Conservation (phyloP, 2,113 vertebrate genomes). For the Candoia aspera region DNA sequence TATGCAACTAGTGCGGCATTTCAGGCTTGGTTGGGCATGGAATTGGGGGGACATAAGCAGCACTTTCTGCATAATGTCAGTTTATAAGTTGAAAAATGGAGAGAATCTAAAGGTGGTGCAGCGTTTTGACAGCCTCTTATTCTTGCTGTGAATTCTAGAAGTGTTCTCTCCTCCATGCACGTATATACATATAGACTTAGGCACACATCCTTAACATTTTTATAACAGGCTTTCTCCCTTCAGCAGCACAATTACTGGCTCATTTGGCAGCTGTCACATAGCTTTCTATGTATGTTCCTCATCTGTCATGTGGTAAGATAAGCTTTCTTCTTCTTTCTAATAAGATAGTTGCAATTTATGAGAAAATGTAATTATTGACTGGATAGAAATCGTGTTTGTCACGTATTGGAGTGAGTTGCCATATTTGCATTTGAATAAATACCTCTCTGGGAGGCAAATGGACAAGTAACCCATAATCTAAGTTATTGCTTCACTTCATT, state of each 20-base stretch:
- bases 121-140: constrained; percentile 6
- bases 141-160: background rate
- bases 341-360: constrained; percentile 27
- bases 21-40: background rate
- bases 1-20: background rate
- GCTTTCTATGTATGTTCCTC: background rate
- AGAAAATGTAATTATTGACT: constrained; percentile 24
- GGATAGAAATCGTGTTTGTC: background rate
- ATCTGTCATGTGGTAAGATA: constrained; percentile 4
- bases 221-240: background rate
- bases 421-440: background rate
- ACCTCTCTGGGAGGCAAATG: background rate
- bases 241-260: background rate
- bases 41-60: constrained; percentile 8
- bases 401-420: background rate
- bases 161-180: background rate
- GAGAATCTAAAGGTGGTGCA: background rate
- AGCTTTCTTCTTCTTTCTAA: constrained; percentile 7
- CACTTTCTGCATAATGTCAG: constrained; percentile 41
- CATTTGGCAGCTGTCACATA: background rate
- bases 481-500: background rate
- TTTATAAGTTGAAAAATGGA: constrained; percentile 31
- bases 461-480: background rate
- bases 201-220: background rate
- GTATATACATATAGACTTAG: background rate